Evolutionary conservation across 2,113 vertebrate genomes (phyloP).

Genomic region (Propithecus coquereli): DNA sequence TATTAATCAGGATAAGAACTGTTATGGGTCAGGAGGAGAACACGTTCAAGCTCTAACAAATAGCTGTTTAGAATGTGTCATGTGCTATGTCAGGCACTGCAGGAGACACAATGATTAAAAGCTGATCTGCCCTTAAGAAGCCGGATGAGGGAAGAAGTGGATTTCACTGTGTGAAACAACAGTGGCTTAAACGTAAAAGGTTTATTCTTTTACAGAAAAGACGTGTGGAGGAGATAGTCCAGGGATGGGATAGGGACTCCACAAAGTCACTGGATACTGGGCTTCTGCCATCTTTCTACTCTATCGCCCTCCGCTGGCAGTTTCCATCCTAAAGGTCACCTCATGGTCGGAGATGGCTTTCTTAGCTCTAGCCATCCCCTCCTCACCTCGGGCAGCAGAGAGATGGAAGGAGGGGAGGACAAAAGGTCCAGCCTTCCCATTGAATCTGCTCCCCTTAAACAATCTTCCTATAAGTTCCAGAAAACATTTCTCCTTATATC

Average conservation of each 20-base stretch:
- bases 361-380: neutral
- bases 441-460: neutral
- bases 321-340: neutral
- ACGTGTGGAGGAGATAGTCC: neutral
- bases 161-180: neutral
- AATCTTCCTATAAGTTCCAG: neutral
- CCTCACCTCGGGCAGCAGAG: neutral
- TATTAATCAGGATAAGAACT: neutral
- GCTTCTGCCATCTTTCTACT: neutral
- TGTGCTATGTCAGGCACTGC: neutral
- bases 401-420: neutral
- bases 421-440: neutral
- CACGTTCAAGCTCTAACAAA: constrained; percentile 7
- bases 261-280: neutral
- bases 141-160: neutral
- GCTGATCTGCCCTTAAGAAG: neutral
- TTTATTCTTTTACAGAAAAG: neutral
- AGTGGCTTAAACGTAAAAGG: neutral
- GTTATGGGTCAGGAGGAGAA: neutral
- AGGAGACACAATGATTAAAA: neutral
- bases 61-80: neutral
- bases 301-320: too few species aligned
- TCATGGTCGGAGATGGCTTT: neutral
- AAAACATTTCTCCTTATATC: neutral
- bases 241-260: neutral